Conservation (phyloP, 1,140 invertebrate species). For the Thaumatotibia leucotreta region DNA sequence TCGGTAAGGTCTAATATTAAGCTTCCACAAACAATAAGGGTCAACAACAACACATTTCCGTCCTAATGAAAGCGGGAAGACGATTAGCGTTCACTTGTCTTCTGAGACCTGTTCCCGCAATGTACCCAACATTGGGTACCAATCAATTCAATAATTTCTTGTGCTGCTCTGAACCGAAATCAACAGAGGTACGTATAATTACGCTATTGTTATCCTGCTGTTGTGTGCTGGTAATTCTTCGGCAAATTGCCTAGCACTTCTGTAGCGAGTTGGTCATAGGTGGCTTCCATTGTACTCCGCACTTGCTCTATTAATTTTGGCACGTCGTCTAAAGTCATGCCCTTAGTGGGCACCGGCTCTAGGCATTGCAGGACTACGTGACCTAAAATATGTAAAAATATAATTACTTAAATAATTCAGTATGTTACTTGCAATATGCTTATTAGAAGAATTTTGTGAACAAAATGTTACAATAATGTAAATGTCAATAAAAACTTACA, state of each 20-base stretch:
- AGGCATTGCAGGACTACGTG: conserved; percentile 85
- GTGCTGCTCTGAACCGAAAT: neutral
- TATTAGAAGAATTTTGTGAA: too few species aligned
- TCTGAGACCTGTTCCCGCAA: neutral
- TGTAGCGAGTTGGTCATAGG: conserved; percentile 79
- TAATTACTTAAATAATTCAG: too few species aligned
- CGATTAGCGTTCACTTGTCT: neutral
- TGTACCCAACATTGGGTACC: too few species aligned
- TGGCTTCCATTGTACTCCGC: conserved; percentile 78
- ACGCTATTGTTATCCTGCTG: neutral
- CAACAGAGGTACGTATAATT: neutral
- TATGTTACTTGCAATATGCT: too few species aligned
- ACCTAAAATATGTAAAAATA: conserved; percentile 72
- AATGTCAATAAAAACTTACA: too few species aligned
- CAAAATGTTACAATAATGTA: too few species aligned
- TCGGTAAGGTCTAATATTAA: neutral
- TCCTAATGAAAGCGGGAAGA: neutral
- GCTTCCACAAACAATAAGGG: neutral
- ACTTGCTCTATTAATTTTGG: conserved; percentile 82
- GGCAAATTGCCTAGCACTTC: conserved; percentile 68
- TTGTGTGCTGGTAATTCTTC: neutral
- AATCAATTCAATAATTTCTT: neutral
- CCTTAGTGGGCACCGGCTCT: conserved; percentile 85
- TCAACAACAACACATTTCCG: neutral
- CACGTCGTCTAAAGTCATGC: conserved; percentile 83